phyloP scores from a whole-genome alignment of 2,888 invertebrate genomes.

The Diarsia mendica region DNA sequence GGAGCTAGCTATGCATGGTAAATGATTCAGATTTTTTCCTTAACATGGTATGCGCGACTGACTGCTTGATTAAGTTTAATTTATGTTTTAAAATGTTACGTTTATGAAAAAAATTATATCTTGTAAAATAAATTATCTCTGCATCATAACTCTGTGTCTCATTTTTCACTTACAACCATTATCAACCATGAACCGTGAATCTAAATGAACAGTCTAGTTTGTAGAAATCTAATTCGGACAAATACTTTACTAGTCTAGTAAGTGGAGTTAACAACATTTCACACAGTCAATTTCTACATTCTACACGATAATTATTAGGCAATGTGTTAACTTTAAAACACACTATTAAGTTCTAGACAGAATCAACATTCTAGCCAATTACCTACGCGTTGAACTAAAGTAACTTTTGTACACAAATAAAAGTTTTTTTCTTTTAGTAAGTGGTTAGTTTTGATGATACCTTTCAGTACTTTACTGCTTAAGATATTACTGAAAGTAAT shows the following conservation, averaged over 20 bases:
- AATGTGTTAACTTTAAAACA: conserved; percentile 67
- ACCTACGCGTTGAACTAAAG: conserved; percentile 61
- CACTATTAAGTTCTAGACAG: conserved; percentile 66
- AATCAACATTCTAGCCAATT: conserved; percentile 72
- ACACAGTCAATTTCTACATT: conserved; percentile 42
- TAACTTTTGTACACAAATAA: conserved; percentile 54
- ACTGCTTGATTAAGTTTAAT: conserved; percentile 66
- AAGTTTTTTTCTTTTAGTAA: conserved; percentile 8
- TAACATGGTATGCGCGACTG: conserved; percentile 73
- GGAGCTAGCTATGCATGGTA: conserved; percentile 77
- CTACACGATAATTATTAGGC: conserved; percentile 63
- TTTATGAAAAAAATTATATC: conserved; percentile 64
- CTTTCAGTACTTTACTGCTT: neutral
- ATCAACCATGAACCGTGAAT: neutral
- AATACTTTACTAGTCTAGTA: conserved; percentile 25
- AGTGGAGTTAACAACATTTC: conserved; percentile 26
- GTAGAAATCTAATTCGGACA: conserved; percentile 18
- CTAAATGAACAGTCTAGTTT: neutral
- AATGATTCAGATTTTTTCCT: conserved; percentile 59
- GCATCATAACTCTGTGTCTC: conserved; percentile 40
- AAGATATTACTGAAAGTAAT: conserved; percentile 7
- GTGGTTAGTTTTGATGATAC: conserved; percentile 2
- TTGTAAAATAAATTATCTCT: conserved; percentile 56
- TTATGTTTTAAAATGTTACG: conserved; percentile 59
- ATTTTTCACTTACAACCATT: conserved; percentile 11